Evolutionary conservation across 2,113 vertebrate species (phyloP).

Genomic region (Ancistrus triradiatus): DNA sequence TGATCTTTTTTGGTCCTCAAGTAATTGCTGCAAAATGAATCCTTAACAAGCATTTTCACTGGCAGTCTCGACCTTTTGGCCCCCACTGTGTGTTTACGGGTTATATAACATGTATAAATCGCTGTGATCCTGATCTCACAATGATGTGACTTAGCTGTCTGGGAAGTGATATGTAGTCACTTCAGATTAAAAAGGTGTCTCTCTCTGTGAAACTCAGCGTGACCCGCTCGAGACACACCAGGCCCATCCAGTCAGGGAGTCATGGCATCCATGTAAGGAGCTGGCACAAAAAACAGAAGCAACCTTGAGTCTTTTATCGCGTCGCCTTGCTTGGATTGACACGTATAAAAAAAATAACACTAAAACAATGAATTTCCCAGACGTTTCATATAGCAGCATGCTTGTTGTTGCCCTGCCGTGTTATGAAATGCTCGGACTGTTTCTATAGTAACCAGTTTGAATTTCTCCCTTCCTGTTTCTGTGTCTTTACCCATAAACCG

Average conservation of each 20-base stretch:
- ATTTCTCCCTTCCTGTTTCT: constrained; percentile 40
- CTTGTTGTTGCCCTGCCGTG: constrained; percentile 25
- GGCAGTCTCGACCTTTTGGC: too few relatives aligned
- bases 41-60: too few relatives aligned
- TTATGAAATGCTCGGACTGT: constrained; percentile 42
- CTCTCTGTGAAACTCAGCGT: too few relatives aligned
- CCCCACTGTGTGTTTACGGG: too few relatives aligned
- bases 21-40: too few relatives aligned
- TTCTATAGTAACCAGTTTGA: constrained; percentile 50
- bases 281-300: constrained; percentile 30
- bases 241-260: constrained; percentile 39
- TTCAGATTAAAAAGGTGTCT: too few relatives aligned
- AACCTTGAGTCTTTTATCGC: constrained; percentile 36
- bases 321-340: background rate
- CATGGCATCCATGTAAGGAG: constrained; percentile 39
- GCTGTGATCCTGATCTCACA: too few relatives aligned
- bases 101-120: too few relatives aligned
- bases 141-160: too few relatives aligned
- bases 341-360: background rate
- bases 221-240: constrained; percentile 25
- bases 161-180: too few relatives aligned
- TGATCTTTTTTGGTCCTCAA: too few relatives aligned
- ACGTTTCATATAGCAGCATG: background rate
- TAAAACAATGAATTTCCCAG: background rate
- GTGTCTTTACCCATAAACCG: constrained; percentile 50